Conservation (phyloP, 2,888 invertebrate genomes). For the Apotomis turbidana region DNA sequence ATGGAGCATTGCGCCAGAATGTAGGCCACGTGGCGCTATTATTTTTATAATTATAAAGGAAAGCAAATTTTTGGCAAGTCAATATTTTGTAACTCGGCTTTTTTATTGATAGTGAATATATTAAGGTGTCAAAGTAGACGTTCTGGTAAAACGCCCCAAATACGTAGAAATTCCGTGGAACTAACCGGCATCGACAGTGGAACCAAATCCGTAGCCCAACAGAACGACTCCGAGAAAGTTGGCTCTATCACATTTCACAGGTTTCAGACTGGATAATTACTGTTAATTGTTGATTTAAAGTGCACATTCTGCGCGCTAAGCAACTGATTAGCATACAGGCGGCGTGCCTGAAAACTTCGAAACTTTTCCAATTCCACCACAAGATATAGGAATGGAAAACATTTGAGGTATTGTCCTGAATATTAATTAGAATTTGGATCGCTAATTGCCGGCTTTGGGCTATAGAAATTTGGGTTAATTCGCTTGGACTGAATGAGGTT, state of each 20-base stretch:
- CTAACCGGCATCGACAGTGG: slow-evolving; percentile 43
- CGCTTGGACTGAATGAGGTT: slow-evolving; percentile 3
- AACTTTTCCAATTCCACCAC: slow-evolving; percentile 75
- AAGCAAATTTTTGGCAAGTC: no score
- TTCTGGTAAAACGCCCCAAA: no score
- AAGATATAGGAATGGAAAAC: slow-evolving; percentile 31
- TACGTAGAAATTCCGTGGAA: neutral
- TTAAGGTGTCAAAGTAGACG: no score
- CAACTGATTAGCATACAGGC: slow-evolving; percentile 69
- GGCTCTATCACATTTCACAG: slow-evolving; percentile 61
- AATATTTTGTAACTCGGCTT: no score
- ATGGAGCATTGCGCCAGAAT: no score
- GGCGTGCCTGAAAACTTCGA: slow-evolving; percentile 59
- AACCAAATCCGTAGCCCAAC: slow-evolving; percentile 56
- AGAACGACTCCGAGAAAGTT: slow-evolving; percentile 64
- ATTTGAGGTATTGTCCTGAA: slow-evolving; percentile 33
- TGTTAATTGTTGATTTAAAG: slow-evolving; percentile 69
- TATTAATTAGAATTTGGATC: slow-evolving; percentile 32
- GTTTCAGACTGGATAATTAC: slow-evolving; percentile 63
- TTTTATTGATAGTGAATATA: no score
- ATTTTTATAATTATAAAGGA: no score
- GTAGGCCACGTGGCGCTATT: no score
- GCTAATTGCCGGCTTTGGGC: slow-evolving; percentile 18
- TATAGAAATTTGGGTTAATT: slow-evolving; percentile 35
- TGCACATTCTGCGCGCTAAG: slow-evolving; percentile 61